Evolutionary conservation across 2,888 invertebrate species (phyloP).

Genomic region (Empis stercorea): DNA sequence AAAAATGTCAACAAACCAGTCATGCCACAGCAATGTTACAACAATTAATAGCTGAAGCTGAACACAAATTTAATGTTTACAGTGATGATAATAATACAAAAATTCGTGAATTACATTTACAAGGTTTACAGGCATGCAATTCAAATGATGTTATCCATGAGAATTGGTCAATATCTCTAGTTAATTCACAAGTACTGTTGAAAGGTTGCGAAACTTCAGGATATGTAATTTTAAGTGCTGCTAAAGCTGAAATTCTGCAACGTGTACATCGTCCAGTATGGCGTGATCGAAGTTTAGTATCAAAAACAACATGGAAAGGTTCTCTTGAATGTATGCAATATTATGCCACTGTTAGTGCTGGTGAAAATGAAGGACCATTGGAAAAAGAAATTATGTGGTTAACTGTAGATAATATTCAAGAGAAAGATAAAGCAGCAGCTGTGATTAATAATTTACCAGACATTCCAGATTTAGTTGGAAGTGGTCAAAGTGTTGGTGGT

Average conservation of each 20-base stretch:
- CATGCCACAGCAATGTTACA: constrained; percentile 75
- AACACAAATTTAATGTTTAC: constrained; percentile 88
- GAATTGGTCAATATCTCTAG: constrained; percentile 78
- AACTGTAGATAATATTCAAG: constrained; percentile 84
- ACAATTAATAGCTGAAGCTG: constrained; percentile 82
- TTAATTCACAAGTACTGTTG: constrained; percentile 53
- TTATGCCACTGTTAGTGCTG: constrained; percentile 91
- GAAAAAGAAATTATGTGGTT: constrained; percentile 94
- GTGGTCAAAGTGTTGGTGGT: constrained; percentile 93
- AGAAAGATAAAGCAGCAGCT: constrained; percentile 62
- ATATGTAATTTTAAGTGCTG: constrained; percentile 93
- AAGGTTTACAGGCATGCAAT: constrained; percentile 76
- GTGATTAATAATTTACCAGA: constrained; percentile 71
- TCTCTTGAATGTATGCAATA: constrained; percentile 97
- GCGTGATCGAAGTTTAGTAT: constrained; percentile 73
- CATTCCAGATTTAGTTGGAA: constrained; percentile 78
- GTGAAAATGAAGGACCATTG: constrained; percentile 52
- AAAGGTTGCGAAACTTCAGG: constrained; percentile 96
- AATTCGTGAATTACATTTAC: constrained; percentile 60
- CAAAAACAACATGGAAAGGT: constrained; percentile 93
- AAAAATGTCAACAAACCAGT: constrained; percentile 45
- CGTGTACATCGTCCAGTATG: constrained; percentile 78
- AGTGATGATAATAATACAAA: constrained; percentile 87
- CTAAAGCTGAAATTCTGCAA: constrained; percentile 88
- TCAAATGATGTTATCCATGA: constrained; percentile 84